Evolutionary conservation across 2,888 invertebrate genomes (phyloP).

Genomic region (Epicampocera succincta): DNA sequence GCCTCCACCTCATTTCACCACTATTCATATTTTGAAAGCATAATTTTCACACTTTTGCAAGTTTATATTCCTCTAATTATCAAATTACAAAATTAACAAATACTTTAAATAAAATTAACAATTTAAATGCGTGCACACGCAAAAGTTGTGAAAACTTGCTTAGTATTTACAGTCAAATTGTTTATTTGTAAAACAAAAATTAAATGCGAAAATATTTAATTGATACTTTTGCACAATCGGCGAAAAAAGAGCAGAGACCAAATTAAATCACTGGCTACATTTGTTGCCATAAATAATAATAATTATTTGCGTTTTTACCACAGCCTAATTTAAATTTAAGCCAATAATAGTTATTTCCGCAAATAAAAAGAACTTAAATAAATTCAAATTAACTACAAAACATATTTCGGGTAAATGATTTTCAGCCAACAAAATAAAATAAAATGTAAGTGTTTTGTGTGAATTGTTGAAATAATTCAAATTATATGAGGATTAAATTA

Average conservation of each 20-base stretch:
- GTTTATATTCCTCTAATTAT: background rate
- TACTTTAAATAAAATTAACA: background rate
- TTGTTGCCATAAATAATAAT: constrained; percentile 7
- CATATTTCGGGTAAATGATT: background rate
- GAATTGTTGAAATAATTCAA: constrained; percentile 8
- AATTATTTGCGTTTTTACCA: background rate
- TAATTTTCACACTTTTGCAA: background rate
- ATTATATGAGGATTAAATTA: constrained; percentile 8
- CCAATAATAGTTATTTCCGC: background rate
- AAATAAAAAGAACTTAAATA: constrained; percentile 10
- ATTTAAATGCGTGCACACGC: background rate
- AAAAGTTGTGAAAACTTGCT: background rate
- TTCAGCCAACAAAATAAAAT: background rate
- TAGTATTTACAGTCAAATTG: constrained; percentile 1
- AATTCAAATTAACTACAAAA: constrained; percentile 3
- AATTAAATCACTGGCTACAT: constrained; percentile 16
- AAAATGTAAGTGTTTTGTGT: background rate
- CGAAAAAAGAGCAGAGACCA: background rate
- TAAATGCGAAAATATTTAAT: constrained; percentile 12
- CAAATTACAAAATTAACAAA: constrained; percentile 10
- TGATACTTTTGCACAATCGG: background rate
- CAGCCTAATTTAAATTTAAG: constrained; percentile 24
- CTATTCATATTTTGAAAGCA: no score
- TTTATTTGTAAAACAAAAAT: constrained; percentile 7
- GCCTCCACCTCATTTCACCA: no score